These are phyloP conservation scores for Drosophila punjabiensis DNA, from an alignment of 1,140 invertebrate species.

Conservation along the genomic window DNA sequence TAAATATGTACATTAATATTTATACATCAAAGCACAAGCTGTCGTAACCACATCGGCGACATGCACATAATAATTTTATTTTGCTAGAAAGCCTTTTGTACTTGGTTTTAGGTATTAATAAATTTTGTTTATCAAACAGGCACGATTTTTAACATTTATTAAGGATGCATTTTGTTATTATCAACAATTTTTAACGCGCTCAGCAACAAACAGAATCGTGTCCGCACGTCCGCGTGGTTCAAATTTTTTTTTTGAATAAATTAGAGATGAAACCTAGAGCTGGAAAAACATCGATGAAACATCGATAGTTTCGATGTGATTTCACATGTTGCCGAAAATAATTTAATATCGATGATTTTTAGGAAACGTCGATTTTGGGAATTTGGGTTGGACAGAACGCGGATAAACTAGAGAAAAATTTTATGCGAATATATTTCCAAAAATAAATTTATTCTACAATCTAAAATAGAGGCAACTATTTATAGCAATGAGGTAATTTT, in stretches of 20 bases:
- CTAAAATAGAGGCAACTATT: too few species aligned
- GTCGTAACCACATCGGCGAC: constrained; percentile 11
- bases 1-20: constrained; percentile 28
- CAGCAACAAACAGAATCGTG: constrained; percentile 4
- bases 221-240: constrained; percentile 16
- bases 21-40: constrained; percentile 47
- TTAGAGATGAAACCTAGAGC: not conserved
- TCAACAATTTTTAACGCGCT: not conserved
- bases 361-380: too few species aligned
- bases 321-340: too few species aligned
- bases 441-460: too few species aligned
- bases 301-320: too few species aligned
- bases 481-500: too few species aligned
- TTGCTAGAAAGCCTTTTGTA: constrained; percentile 17
- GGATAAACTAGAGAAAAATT: too few species aligned
- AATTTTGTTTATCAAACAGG: not conserved
- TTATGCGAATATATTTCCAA: too few species aligned
- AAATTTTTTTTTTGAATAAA: not conserved
- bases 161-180: not conserved
- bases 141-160: constrained; percentile 7
- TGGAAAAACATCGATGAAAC: too few species aligned
- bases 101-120: constrained; percentile 1
- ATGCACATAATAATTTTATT: not conserved
- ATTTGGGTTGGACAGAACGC: too few species aligned
- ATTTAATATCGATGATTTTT: too few species aligned